Percentiles rank a stretch among this genome's conserved stretches.
Evolutionary conservation across 1,140 invertebrate genomes (phyloP).

Genomic region (Lerema accius): DNA sequence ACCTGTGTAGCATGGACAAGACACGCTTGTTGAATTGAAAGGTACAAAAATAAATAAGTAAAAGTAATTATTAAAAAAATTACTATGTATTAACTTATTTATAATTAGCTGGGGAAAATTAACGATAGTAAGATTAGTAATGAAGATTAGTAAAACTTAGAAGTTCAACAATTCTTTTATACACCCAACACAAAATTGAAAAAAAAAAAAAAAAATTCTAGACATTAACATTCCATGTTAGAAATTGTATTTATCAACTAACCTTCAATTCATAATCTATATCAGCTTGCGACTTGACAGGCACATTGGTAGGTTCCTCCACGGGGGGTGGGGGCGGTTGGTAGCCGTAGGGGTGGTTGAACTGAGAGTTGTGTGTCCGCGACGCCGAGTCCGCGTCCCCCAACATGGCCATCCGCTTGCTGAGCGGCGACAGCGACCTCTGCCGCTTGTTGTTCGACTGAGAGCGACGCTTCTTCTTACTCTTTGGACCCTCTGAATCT

Average conservation of each 20-base stretch:
- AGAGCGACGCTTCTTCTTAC: slow-evolving; percentile 85
- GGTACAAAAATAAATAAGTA: no score
- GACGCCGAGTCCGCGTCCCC: slow-evolving; percentile 81
- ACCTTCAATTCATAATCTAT: slow-evolving; percentile 87
- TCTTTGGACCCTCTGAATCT: slow-evolving; percentile 83
- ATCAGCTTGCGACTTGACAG: slow-evolving; percentile 68
- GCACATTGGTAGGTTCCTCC: slow-evolving; percentile 56
- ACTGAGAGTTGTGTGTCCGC: slow-evolving; percentile 84
- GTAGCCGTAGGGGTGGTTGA: slow-evolving; percentile 82
- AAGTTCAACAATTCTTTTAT: no score
- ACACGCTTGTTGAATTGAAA: slow-evolving; percentile 2
- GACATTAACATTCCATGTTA: no score
- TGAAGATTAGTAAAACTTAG: no score
- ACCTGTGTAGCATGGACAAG: slow-evolving; percentile 78
- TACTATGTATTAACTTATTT: no score
- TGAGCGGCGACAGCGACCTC: slow-evolving; percentile 89
- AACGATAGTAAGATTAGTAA: no score
- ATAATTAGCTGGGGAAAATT: no score
- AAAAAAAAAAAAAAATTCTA: no score
- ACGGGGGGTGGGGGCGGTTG: slow-evolving; percentile 67
- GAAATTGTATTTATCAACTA: no score
- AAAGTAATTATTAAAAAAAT: no score
- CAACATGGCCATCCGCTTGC: slow-evolving; percentile 89
- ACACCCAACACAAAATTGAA: no score
- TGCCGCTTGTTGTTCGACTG: slow-evolving; percentile 86